phyloP scores from a whole-genome alignment of 2,888 invertebrate species.

The Dynastes maya region DNA sequence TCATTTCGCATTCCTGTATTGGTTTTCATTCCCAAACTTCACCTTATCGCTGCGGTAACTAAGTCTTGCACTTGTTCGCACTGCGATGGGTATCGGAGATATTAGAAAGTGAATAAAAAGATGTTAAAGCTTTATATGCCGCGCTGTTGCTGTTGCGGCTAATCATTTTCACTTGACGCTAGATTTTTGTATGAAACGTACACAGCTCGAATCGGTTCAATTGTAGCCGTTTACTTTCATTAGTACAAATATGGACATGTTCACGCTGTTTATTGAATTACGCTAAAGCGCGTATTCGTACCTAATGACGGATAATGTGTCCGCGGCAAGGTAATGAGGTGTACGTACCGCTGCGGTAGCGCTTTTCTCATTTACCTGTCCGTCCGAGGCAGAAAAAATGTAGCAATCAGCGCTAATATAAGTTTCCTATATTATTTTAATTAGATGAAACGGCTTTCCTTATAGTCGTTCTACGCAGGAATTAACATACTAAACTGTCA shows the following conservation, averaged over 20 bases:
- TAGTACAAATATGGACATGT: conserved; percentile 10
- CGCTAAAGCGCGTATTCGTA: not conserved
- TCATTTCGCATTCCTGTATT: too few relatives aligned
- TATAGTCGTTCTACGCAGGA: too few relatives aligned
- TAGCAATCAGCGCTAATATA: not conserved
- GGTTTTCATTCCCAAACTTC: too few relatives aligned
- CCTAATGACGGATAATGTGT: conserved; percentile 9
- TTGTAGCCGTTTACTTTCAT: conserved; percentile 1
- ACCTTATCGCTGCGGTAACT: not conserved
- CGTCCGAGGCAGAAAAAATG: not conserved
- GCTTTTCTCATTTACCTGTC: not conserved
- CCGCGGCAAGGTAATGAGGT: not conserved
- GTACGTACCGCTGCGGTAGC: conserved; percentile 2
- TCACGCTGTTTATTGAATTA: conserved; percentile 6
- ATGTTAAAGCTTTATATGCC: not conserved
- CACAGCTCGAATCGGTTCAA: not conserved
- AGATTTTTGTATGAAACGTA: conserved; percentile 1
- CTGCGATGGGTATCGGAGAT: not conserved
- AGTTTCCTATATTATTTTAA: not conserved
- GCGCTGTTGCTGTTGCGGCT: not conserved
- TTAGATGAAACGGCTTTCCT: too few relatives aligned
- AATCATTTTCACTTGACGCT: not conserved
- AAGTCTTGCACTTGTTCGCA: not conserved
- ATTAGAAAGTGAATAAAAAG: not conserved
- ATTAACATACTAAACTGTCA: too few relatives aligned